Evolutionary conservation across 2,888 invertebrate species (phyloP).

Genomic region (Sphecodes monilicornis): DNA sequence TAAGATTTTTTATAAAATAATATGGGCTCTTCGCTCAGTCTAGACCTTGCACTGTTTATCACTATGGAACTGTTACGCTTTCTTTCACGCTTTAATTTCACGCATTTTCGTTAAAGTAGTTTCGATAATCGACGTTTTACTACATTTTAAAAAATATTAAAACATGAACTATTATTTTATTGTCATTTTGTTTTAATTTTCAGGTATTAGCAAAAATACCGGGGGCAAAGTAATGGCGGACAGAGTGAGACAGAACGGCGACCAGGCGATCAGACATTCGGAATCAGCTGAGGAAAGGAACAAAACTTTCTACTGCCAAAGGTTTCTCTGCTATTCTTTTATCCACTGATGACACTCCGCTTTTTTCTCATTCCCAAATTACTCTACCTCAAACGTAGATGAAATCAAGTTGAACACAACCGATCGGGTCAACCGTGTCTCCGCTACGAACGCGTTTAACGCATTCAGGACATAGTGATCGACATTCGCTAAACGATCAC

Average conservation of each 20-base stretch:
- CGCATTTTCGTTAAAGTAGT: not conserved
- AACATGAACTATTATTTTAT: not conserved
- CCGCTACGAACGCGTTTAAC: slow-evolving; percentile 26
- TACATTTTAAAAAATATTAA: not conserved
- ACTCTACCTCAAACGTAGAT: slow-evolving; percentile 77
- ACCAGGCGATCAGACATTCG: slow-evolving; percentile 62
- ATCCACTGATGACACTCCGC: slow-evolving; percentile 64
- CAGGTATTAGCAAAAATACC: slow-evolving; percentile 85
- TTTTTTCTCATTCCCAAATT: slow-evolving; percentile 72
- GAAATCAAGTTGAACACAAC: slow-evolving; percentile 49
- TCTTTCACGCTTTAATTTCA: not conserved
- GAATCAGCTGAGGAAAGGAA: slow-evolving; percentile 63
- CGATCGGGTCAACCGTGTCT: slow-evolving; percentile 26
- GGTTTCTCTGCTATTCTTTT: slow-evolving; percentile 72
- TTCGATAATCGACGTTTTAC: not conserved
- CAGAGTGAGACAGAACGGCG: slow-evolving; percentile 34
- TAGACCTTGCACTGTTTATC: slow-evolving; percentile 4
- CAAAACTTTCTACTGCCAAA: slow-evolving; percentile 73
- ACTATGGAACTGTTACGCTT: not conserved
- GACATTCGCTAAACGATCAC: not conserved
- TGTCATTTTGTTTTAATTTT: slow-evolving; percentile 35
- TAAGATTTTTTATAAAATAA: not conserved
- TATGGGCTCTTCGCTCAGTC: not conserved
- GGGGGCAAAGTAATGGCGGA: slow-evolving; percentile 84
- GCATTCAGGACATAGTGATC: not conserved